phyloP scores from a whole-genome alignment of 2,888 invertebrate species.

The Kryphioiulus occultus region DNA sequence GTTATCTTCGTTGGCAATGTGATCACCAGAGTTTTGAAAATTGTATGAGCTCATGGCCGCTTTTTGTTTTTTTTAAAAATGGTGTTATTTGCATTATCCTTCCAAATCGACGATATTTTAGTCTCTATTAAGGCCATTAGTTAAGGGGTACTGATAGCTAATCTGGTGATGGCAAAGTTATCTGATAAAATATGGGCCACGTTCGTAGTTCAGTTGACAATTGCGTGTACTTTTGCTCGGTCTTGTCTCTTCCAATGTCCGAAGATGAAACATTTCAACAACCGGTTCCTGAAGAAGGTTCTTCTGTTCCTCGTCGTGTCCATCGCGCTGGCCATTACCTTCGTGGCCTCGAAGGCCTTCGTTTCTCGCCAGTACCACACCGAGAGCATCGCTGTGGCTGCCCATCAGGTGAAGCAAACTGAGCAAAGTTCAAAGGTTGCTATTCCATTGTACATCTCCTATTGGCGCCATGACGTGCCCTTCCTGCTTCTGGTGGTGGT shows the following conservation, averaged over 20 bases:
- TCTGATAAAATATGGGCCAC: too few relatives aligned
- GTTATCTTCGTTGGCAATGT: too few relatives aligned
- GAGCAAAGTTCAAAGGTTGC: background rate
- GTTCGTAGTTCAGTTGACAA: too few relatives aligned
- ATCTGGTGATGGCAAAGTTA: too few relatives aligned
- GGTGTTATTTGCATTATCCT: too few relatives aligned
- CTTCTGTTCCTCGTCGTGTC: background rate
- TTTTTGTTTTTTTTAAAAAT: too few relatives aligned
- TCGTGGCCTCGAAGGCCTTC: background rate
- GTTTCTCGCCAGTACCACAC: background rate
- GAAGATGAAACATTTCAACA: background rate
- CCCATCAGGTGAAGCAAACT: background rate
- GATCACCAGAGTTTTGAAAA: too few relatives aligned
- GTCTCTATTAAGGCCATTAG: too few relatives aligned
- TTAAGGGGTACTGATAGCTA: too few relatives aligned
- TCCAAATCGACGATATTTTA: too few relatives aligned
- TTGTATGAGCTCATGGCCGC: too few relatives aligned
- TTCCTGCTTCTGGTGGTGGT: conserved; percentile 44
- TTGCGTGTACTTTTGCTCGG: too few relatives aligned
- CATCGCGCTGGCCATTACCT: background rate
- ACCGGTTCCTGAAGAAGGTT: background rate
- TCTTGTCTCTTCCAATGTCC: background rate
- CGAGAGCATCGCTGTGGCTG: background rate
- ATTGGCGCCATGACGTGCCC: background rate
- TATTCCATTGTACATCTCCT: background rate